Base-by-base conservation (phyloP, 2,113 vertebrate species). In the Perca schrenkii region DNA sequence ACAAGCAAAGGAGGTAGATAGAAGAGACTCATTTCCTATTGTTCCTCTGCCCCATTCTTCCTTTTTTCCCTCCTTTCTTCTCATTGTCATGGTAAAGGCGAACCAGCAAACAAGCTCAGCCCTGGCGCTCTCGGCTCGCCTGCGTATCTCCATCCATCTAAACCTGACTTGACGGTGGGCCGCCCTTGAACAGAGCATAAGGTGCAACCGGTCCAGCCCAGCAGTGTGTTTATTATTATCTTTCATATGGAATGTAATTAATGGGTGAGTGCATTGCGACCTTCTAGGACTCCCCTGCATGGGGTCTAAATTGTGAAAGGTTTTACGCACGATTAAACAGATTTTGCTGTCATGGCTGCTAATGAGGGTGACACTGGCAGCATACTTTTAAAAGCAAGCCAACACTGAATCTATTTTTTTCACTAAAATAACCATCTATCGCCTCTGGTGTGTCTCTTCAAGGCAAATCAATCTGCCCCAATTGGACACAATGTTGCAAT, bases 171-270 rank as follows among this genome's bases (percentile, higher is more conserved):
- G 78, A 74, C 31, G 74, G 60, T 72, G 73, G 67, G 71, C 63
- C 68, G 89, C 87, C 92, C 93, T 94, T 95, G 93, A 95, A 88
- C 67, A 47, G 65, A 86, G 68, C 87, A 91, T 82, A 82, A 91
- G 88, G 91, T 89, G 85, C 84, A 82, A 86, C 82, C 60, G 75
- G 74, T 68, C 58, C 67, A 58, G 72, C 85, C 85, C 89, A 78
- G 77, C 72, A 66, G 81, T 49, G 83, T 93, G 93, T 95, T 94
- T 94, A 94, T 94, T 94, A 94, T 92, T 93, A 92, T 90, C 90
- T 88, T 91, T 90, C 86, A 92, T 93, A 89, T 86, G 60, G 57
- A 89, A 83, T 74, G 82, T 94, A 95, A 95, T 95, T 94, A 95
- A 95, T 94, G 90, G 88, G 73, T 19, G 71, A 79, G 86, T 80